phyloP scores from a whole-genome alignment of 2,888 invertebrate species.

The Poecilus cupreus region DNA sequence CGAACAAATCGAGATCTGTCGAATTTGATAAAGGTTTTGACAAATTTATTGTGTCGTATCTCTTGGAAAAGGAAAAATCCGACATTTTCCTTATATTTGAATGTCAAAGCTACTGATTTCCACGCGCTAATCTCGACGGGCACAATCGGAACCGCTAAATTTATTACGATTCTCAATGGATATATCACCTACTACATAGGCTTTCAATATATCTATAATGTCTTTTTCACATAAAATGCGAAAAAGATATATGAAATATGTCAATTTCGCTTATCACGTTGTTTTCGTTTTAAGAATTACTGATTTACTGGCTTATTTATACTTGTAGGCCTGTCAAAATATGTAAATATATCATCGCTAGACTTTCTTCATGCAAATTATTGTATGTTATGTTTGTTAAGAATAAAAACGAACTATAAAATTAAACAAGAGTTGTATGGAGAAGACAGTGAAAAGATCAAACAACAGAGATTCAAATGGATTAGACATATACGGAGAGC shows the following conservation, averaged over 20 bases:
- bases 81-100: conserved; percentile 59
- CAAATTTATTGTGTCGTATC: conserved; percentile 60
- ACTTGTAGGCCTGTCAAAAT: too few species aligned
- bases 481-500: too few species aligned
- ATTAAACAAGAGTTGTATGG: too few species aligned
- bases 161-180: conserved; percentile 1
- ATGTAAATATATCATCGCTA: too few species aligned
- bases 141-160: conserved; percentile 17
- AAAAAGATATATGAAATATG: conserved; percentile 25
- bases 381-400: too few species aligned
- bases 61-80: conserved; percentile 36
- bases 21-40: conserved; percentile 59
- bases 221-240: conserved; percentile 14
- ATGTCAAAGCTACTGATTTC: conserved; percentile 57
- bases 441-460: too few species aligned
- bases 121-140: conserved; percentile 13
- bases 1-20: conserved; percentile 58
- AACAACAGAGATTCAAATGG: too few species aligned
- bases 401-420: too few species aligned
- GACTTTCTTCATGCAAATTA: too few species aligned
- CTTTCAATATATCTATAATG: conserved; percentile 17
- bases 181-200: neutral
- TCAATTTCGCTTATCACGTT: conserved; percentile 15
- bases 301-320: too few species aligned
- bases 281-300: neutral